Evolutionary conservation across 2,113 vertebrate species (phyloP), one percentile per base, ranked within the genome.

Genomic region (Enhydra lutris): DNA sequence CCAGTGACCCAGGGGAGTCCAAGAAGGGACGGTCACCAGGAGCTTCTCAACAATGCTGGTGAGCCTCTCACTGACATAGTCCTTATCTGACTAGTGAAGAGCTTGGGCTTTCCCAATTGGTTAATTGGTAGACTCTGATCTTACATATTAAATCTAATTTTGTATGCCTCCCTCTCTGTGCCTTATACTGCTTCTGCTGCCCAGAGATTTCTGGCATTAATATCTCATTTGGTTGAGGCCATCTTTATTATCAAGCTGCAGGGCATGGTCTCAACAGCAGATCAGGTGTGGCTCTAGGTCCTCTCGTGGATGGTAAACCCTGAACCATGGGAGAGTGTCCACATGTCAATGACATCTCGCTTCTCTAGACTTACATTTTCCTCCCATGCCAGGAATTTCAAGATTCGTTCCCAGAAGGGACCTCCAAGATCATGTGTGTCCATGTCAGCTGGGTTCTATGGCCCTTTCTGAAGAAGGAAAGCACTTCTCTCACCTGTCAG

Each of bases 381-480:
- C 18, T 29, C 47, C 47, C 7, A 14, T 10, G 1, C 3, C 71
- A 8, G 73, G 12, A 23, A 36, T 55, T 55, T 63, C 63, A 80
- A n/a, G 57, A 81, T 61, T 86, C 63, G 20, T 29, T 65, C 31
- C 29, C 36, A 15, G 50, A 13, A 21, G 4, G 61, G 61, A 69
- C 6, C 0, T 89, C 36, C 39, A 23, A 67, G 10, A 21, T 65
- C 23, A 0, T 1, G 39, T 26, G 13, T 3, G 12, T 24, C 4
- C 59, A 1, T 3, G 26, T 57, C 20, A 50, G 84, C 34, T 18
- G 23, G 61, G 86, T n/a, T 39, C 50, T 1, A 0, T 21, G 9
- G 50, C 10, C 13, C 36, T 81, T 73, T 63, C 74, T 52, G 55
- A 86, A 87, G 50, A 52, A 26, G 8, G 61, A 36, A 55, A 52